These are phyloP conservation scores for Zosterops japonicus DNA, from an alignment of 2,113 vertebrate species.

Conservation along the genomic window DNA sequence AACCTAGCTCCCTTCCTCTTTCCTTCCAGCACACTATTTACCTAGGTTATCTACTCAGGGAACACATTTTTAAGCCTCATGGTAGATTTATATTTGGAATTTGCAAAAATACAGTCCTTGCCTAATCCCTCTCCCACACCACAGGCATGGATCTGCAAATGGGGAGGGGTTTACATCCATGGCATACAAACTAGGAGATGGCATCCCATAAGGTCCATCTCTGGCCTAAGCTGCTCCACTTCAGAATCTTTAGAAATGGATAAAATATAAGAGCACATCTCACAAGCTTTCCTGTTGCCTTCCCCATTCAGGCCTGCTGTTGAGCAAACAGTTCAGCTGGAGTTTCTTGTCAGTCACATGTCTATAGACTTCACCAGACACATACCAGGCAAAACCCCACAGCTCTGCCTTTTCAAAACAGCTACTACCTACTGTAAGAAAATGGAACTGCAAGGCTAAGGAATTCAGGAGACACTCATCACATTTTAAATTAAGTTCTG, in stretches of 20 bases:
- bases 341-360: background rate
- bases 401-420: background rate
- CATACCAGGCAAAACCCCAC: background rate
- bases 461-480: rapidly evolving
- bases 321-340: background rate
- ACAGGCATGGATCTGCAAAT: background rate
- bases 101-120: background rate
- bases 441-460: background rate
- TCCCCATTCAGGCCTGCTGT: background rate
- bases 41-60: background rate
- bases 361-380: background rate
- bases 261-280: background rate
- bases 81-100: background rate
- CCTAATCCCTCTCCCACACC: background rate
- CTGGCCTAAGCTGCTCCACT: background rate
- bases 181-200: background rate
- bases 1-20: background rate
- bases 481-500: background rate
- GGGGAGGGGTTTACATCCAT: background rate
- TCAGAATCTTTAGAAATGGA: background rate
- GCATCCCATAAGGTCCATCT: background rate
- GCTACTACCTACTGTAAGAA: background rate
- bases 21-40: background rate
- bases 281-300: rapidly evolving
- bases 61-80: background rate